phyloP scores from a whole-genome alignment of 2,888 invertebrate species.

The Scaptomyza parva region DNA sequence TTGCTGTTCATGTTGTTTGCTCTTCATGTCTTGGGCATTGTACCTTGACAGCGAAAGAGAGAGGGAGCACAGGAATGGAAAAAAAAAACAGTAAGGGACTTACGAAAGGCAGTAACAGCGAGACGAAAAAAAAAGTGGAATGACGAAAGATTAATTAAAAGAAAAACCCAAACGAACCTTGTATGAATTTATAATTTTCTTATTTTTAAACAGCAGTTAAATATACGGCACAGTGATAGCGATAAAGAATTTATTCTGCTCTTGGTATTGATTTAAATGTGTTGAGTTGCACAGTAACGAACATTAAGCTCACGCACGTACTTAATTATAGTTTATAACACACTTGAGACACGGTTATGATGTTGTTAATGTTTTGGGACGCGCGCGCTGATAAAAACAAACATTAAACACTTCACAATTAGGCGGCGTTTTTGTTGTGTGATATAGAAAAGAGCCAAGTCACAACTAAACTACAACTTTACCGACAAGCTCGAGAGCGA shows the following conservation, averaged over 20 bases:
- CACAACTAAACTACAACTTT: slow-evolving; percentile 17
- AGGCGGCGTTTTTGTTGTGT: slow-evolving; percentile 14
- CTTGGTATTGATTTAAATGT: slow-evolving; percentile 63
- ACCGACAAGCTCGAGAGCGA: background rate
- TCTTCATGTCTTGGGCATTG: slow-evolving; percentile 37
- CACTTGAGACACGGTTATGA: slow-evolving; percentile 23
- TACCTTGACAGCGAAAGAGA: slow-evolving; percentile 32
- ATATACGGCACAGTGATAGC: slow-evolving; percentile 3
- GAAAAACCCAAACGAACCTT: slow-evolving; percentile 39
- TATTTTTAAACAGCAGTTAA: slow-evolving; percentile 22
- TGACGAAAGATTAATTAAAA: slow-evolving; percentile 51
- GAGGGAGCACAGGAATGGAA: background rate
- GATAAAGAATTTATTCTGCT: slow-evolving; percentile 40
- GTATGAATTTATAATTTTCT: slow-evolving; percentile 50
- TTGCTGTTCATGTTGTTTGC: slow-evolving; percentile 26
- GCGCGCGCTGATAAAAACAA: slow-evolving; percentile 31
- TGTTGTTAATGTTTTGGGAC: slow-evolving; percentile 22
- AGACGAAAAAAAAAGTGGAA: slow-evolving; percentile 4
- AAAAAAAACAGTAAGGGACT: slow-evolving; percentile 1
- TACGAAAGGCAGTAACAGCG: background rate
- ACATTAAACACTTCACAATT: slow-evolving; percentile 37
- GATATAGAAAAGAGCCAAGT: slow-evolving; percentile 14
- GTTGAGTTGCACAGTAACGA: slow-evolving; percentile 15
- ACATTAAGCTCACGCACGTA: slow-evolving; percentile 23
- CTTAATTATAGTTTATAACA: slow-evolving; percentile 51